Evolutionary conservation across 2,888 invertebrate species (phyloP), one percentile per base, ranked within the genome.

Genomic region (Folsomia manolachei): DNA sequence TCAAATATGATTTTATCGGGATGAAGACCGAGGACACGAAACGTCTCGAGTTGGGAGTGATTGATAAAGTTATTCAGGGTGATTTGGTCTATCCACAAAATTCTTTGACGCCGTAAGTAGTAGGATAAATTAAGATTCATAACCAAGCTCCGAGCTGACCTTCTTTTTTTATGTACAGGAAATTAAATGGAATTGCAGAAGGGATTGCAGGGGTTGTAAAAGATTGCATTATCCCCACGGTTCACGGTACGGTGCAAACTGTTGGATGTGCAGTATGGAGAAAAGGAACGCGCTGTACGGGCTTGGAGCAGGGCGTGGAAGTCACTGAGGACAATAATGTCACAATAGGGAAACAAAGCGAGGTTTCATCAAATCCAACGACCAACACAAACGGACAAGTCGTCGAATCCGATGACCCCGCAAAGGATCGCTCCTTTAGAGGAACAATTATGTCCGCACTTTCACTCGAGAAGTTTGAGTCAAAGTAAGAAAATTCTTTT

Each of bases 1-100:
- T 92, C 72, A 93, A 92, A 83, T 94, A 92, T 83, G 93, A 94
- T 84, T 93, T 94, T 83, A 93, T 94, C 81, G 91, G 91, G 0
- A 86, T 91, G 83, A 90, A 89, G 81, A 87, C 90, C 77, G 84
- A 91, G 71, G 91, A 91, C 75, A 89, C 88, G 81, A 88, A 88
- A 81, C 89, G 90, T 83, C 86, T 93, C 0, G 87, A 88, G 71
- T 84, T 93, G 70, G 87, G 88, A 74, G 87, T 89, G 27, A 84
- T 94, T 75, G 91, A 92, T 82, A 89, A 90, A 2, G 85, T 94
- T 61, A 87, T 90, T 0, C 87, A 90, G 72, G 94, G 94, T 1
- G 91, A 92, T 82, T 84, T 94, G 71, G 88, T 89, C n/a, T 94
- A 94, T 83, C 93, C 94, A 24, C 86, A 89, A 18, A 88, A 89